A percentile compares a stretch with the other conserved stretches of the same genome.
Evolutionary conservation across 2,888 invertebrate genomes (phyloP).

Genomic region (Gryllus longicercus): DNA sequence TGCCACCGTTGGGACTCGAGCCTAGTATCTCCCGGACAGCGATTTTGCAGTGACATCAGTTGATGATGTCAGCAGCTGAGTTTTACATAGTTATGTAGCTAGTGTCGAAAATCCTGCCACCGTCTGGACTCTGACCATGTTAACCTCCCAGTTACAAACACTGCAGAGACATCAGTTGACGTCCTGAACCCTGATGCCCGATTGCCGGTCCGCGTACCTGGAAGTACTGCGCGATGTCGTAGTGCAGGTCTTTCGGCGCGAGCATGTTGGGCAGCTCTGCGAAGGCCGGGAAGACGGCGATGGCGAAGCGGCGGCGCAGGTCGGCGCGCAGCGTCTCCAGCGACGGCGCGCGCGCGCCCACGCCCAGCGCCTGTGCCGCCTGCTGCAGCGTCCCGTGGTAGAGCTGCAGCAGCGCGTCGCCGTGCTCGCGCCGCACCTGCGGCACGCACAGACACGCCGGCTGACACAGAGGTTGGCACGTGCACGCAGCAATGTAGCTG

Average conservation of each 20-base stretch:
- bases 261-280: neutral
- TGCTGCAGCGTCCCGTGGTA: neutral
- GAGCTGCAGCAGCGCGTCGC: neutral
- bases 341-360: neutral
- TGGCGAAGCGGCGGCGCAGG: neutral
- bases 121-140: too few relatives aligned
- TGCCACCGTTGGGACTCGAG: too few relatives aligned
- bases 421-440: constrained; percentile 6
- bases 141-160: too few relatives aligned
- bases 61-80: too few relatives aligned
- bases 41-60: too few relatives aligned
- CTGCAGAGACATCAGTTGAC: too few relatives aligned
- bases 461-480: too few relatives aligned
- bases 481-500: too few relatives aligned
- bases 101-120: too few relatives aligned
- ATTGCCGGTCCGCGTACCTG: neutral
- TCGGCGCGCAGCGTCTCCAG: neutral
- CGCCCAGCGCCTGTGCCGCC: neutral
- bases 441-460: neutral
- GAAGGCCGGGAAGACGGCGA: neutral
- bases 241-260: neutral
- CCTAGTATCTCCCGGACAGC: too few relatives aligned
- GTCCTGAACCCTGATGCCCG: too few relatives aligned
- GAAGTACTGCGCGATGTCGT: neutral
- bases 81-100: too few relatives aligned